Conservation (phyloP, 1,140 invertebrate genomes). For the Trichonephila clavipes region DNA sequence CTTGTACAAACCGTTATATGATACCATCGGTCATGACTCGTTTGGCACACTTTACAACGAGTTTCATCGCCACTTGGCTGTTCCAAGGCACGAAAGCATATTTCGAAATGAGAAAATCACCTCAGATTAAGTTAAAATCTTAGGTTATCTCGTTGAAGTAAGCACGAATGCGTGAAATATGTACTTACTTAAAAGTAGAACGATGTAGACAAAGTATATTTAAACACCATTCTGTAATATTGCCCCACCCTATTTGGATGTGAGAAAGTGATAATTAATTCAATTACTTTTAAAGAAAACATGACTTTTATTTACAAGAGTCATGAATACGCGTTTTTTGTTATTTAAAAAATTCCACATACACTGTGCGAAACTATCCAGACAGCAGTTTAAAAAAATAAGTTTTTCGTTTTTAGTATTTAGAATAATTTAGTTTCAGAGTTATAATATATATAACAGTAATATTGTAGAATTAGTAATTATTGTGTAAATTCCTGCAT, state of each 20-base stretch:
- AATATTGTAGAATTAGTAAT: no score
- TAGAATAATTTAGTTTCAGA: no score
- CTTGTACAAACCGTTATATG: neutral
- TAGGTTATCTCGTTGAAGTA: neutral
- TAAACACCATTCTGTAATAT: neutral
- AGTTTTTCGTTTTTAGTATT: no score
- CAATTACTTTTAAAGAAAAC: neutral
- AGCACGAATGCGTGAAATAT: neutral
- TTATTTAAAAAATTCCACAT: neutral
- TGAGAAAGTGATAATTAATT: constrained; percentile 1
- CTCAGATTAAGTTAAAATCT: neutral
- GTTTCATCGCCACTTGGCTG: neutral
- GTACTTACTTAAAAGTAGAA: neutral
- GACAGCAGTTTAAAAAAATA: no score
- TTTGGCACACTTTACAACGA: constrained; percentile 41
- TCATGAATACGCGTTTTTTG: neutral
- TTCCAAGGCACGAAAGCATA: neutral
- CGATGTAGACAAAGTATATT: neutral
- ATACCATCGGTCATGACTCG: constrained; percentile 39
- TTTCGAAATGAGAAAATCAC: constrained; percentile 1
- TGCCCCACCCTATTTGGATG: neutral
- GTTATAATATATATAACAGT: no score
- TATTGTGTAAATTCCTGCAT: no score
- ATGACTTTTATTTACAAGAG: neutral
- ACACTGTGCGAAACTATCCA: no score